A percentile compares a stretch with the other conserved stretches of the same genome.
Conservation (phyloP, 2,888 invertebrate genomes). For the Mesorhabditis belari region DNA sequence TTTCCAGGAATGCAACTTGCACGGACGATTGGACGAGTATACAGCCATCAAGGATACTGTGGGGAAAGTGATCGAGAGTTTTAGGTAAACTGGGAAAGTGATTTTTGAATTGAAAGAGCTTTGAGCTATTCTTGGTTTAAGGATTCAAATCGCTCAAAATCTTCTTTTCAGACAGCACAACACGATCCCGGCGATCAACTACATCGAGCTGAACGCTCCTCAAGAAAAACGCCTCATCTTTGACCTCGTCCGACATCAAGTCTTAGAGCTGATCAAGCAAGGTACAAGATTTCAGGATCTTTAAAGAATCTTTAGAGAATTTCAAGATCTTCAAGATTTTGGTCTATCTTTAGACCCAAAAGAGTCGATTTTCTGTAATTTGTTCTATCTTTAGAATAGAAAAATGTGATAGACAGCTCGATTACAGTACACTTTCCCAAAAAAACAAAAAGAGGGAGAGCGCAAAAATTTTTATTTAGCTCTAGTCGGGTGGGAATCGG, state of each 20-base stretch:
- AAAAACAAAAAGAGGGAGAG: too few relatives aligned
- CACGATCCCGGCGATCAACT: slow-evolving; percentile 2
- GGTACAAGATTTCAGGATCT: too few relatives aligned
- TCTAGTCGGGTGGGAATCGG: too few relatives aligned
- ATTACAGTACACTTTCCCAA: too few relatives aligned
- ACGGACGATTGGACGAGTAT: not conserved
- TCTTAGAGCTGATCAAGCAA: slow-evolving; percentile 9
- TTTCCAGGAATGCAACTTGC: not conserved
- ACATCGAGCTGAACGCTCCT: slow-evolving; percentile 9
- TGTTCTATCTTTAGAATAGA: too few relatives aligned
- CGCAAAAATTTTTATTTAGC: too few relatives aligned
- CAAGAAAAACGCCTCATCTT: slow-evolving; percentile 10
- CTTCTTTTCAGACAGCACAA: slow-evolving; percentile 1
- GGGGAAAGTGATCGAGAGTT: not conserved
- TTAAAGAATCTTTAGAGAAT: too few relatives aligned
- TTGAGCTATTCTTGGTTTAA: too few relatives aligned
- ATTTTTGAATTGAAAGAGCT: not conserved
- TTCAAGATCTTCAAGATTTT: too few relatives aligned
- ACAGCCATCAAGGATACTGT: not conserved
- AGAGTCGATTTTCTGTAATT: too few relatives aligned
- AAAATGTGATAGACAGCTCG: too few relatives aligned
- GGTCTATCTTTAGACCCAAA: too few relatives aligned
- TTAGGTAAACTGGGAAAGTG: not conserved
- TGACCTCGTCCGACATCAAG: slow-evolving; percentile 14
- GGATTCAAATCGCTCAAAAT: not conserved